Base-by-base conservation (phyloP, 2,888 invertebrate genomes). In the Apoda limacodes region DNA sequence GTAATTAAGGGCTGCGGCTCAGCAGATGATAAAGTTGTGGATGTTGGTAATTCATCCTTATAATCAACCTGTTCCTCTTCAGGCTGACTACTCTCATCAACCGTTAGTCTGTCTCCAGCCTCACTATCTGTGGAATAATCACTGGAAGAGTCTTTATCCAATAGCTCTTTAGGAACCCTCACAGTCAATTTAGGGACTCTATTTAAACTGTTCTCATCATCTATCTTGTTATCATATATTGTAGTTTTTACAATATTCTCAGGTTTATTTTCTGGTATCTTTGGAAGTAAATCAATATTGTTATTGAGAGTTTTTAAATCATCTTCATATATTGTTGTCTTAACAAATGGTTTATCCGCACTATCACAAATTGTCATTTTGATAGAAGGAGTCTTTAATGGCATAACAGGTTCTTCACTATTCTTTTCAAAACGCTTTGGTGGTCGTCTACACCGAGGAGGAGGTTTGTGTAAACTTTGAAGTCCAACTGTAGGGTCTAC, bases 161-260 rank as follows among this genome's bases (percentile, higher is more conserved):
- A 55, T 37, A 84, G 83, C 50, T 84, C 84, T 58, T 85, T 85
- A 25, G 86, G 85, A 43, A 86, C 82, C 60, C 88, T 84, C 13
- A 89, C 74, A 42, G 88, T 89, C 31, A 89, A 69, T 63, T 89
- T 89, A 46, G 87, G 88, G 42, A 87, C 86, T 64, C 83, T 84
- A 56, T 81, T 81, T 33, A 80, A 55, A 46, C 74, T 68, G 45
- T 72, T 76, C 23, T 59, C 52, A 45, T 71, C 69, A 41, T 76
- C 74, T 37, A 69, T 50, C 45, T 74, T 75, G 42, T 75, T 78
- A 52, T 80, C 80, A 60, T 78, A 80, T 47, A 78, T 80, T 39
- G 78, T 80, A 11, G 74, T 62, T 58, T 76, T 74, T 2, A 80
- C 58, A 14, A 56, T 46, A 39, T 63, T 74, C 23, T 80, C 78